These are phyloP conservation scores for Acanthiza pusilla DNA, from an alignment of 2,797 vertebrate genomes.

Conservation along the genomic window DNA sequence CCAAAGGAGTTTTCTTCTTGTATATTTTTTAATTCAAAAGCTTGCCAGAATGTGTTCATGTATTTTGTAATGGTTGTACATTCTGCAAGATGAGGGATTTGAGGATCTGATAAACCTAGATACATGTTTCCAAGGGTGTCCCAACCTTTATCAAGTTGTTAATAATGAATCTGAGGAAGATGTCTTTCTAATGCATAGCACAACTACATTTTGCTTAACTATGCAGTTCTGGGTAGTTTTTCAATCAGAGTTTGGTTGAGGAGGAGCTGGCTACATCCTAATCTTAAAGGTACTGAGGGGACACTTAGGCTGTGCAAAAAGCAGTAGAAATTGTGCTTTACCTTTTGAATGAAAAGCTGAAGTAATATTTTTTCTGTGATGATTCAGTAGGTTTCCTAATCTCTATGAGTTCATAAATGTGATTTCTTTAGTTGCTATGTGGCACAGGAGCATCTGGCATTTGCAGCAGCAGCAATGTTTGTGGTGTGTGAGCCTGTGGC, in stretches of 20 bases:
- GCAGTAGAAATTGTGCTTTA: neutral
- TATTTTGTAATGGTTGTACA: neutral
- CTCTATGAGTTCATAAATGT: neutral
- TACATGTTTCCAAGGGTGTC: neutral
- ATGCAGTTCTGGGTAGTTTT: neutral
- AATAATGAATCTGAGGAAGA: neutral
- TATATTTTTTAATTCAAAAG: neutral
- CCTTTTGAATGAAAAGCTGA: neutral
- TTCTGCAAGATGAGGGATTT: neutral
- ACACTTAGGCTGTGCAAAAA: neutral
- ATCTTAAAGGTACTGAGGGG: neutral
- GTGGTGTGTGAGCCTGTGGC: rapidly evolving
- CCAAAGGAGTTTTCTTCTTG: neutral
- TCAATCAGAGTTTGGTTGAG: neutral
- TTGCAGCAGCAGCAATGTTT: neutral
- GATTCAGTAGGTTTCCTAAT: neutral
- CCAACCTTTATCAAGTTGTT: neutral
- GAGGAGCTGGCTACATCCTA: neutral
- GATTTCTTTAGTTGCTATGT: neutral
- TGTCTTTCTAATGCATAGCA: neutral
- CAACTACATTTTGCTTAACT: neutral
- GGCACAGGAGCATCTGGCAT: neutral
- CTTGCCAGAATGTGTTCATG: neutral
- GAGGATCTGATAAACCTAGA: neutral
- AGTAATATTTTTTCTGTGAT: neutral